phyloP scores from a whole-genome alignment of 2,113 vertebrate species.

The Chitala chitala region DNA sequence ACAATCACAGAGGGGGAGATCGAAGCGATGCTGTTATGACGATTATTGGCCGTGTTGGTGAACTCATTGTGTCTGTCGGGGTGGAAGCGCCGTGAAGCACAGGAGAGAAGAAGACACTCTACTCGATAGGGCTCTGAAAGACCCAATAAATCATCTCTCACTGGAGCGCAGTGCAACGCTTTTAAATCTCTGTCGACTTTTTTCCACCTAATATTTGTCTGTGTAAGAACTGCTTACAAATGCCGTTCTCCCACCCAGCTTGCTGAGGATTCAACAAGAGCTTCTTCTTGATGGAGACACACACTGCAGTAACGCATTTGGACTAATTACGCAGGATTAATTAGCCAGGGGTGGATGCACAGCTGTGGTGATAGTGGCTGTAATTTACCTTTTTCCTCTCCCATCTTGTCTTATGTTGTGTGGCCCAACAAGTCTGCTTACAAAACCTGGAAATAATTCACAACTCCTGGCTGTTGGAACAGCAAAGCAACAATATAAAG shows the following conservation, averaged over 20 bases:
- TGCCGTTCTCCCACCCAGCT: conserved; percentile 38
- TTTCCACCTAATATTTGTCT: conserved; percentile 41
- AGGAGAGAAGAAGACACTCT: conserved; percentile 33
- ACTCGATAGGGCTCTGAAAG: conserved; percentile 45
- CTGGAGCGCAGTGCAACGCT: background rate
- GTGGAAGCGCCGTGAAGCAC: conserved; percentile 32
- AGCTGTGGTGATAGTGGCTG: background rate
- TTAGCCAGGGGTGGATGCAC: conserved; percentile 19
- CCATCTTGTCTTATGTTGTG: conserved; percentile 32
- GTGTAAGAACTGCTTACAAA: conserved; percentile 45
- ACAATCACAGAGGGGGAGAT: conserved; percentile 68
- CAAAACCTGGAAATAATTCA: conserved; percentile 33
- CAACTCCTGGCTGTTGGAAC: conserved; percentile 34
- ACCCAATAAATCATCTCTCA: conserved; percentile 48
- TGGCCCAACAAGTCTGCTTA: conserved; percentile 21
- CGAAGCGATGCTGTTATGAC: conserved; percentile 63
- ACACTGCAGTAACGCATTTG: conserved; percentile 30
- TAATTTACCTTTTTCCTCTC: conserved; percentile 1
- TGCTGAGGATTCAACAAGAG: conserved; percentile 37
- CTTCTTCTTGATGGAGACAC: conserved; percentile 38
- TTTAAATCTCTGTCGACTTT: conserved; percentile 1
- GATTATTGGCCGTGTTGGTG: conserved; percentile 46
- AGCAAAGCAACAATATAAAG: conserved; percentile 34
- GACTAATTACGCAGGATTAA: conserved; percentile 56
- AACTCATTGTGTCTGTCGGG: conserved; percentile 28